phyloP scores from a whole-genome alignment of 2,797 vertebrate genomes.

The Notoglanidium macrostoma region DNA sequence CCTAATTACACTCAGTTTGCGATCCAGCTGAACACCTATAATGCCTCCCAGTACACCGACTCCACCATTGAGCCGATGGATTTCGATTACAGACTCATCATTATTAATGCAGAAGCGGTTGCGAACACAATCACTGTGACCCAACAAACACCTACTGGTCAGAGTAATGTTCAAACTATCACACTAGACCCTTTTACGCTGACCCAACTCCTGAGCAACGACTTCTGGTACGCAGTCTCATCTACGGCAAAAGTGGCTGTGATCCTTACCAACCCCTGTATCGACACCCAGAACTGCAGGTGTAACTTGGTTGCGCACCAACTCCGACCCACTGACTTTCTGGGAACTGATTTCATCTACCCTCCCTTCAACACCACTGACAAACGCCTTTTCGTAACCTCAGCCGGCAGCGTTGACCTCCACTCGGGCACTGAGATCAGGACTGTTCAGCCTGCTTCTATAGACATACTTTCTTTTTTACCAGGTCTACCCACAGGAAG shows the following conservation, averaged over 20 bases:
- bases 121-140: constrained; percentile 36
- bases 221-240: rapidly evolving
- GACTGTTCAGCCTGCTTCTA: neutral
- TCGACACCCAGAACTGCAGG: constrained; percentile 51
- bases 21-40: rapidly evolving
- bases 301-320: constrained; percentile 64
- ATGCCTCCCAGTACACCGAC: rapidly evolving
- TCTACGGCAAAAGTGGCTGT: constrained; percentile 37
- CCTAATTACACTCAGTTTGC: neutral
- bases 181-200: neutral
- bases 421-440: neutral
- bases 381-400: constrained; percentile 50
- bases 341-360: constrained; percentile 48
- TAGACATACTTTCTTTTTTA: rapidly evolving
- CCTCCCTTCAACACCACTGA: neutral
- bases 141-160: no score
- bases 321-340: constrained; percentile 34
- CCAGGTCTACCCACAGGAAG: neutral
- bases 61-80: neutral
- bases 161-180: rapidly evolving
- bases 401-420: neutral
- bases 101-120: constrained; percentile 55
- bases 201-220: constrained; percentile 39
- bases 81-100: constrained; percentile 63
- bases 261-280: constrained; percentile 67